A percentile compares a stretch with the other conserved stretches of the same genome.
These are phyloP conservation scores for Harpegnathos saltator DNA, from an alignment of 1,140 invertebrate species.

Conservation along the genomic window DNA sequence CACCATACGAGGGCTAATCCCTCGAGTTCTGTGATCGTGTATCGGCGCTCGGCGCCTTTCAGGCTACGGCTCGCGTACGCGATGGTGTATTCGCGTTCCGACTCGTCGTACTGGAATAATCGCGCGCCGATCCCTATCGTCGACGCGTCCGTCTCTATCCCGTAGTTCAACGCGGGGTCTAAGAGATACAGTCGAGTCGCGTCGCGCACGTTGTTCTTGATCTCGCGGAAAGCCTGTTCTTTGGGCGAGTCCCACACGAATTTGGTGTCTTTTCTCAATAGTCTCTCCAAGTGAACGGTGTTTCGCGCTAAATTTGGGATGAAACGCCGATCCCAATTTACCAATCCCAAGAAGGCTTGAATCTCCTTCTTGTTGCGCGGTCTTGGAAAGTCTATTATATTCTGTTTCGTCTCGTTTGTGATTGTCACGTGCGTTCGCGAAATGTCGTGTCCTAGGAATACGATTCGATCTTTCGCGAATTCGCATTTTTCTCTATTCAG, in stretches of 20 bases:
- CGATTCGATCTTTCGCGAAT: not conserved
- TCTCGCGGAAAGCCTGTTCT: not conserved
- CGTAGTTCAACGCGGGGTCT: not conserved
- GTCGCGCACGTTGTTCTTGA: not conserved
- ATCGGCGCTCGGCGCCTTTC: not conserved
- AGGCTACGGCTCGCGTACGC: not conserved
- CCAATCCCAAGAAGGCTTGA: not conserved
- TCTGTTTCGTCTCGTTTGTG: not conserved
- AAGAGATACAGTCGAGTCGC: not conserved
- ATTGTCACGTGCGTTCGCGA: not conserved
- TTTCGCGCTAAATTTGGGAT: not conserved
- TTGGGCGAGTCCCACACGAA: not conserved
- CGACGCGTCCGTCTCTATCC: not conserved
- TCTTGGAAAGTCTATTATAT: not conserved
- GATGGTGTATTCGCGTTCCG: not conserved
- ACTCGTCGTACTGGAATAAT: not conserved
- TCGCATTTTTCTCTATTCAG: not conserved
- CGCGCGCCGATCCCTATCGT: not conserved
- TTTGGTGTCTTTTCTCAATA: not conserved
- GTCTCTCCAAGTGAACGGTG: not conserved
- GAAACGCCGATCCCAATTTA: not conserved
- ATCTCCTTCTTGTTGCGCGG: not conserved
- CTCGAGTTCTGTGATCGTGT: not conserved
- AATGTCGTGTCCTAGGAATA: not conserved
- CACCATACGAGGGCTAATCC: not conserved